Percentiles rank a stretch among this genome's conserved stretches.
Conservation (phyloP, 2,113 vertebrate species). For the Psophia crepitans region DNA sequence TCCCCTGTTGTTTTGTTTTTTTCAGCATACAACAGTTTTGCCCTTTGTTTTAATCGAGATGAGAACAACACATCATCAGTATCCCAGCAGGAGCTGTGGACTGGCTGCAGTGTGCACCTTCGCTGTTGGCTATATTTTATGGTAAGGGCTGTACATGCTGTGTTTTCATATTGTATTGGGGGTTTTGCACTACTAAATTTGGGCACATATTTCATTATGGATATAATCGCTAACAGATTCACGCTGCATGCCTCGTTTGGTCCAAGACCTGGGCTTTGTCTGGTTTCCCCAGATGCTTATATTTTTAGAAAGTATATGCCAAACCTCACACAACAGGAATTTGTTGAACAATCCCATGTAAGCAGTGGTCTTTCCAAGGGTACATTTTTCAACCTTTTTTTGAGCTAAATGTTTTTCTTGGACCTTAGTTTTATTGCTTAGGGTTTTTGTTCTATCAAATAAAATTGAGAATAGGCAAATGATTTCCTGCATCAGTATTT, state of each 20-base stretch:
- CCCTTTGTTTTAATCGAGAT: slow-evolving; percentile 99
- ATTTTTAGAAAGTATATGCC: slow-evolving; percentile 79
- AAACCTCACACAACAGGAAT: slow-evolving; percentile 82
- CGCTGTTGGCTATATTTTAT: slow-evolving; percentile 91
- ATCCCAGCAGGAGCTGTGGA: slow-evolving; percentile 89
- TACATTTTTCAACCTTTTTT: slow-evolving; percentile 76
- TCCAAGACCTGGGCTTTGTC: slow-evolving; percentile 79
- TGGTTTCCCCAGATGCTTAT: slow-evolving; percentile 76
- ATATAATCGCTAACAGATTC: slow-evolving; percentile 76
- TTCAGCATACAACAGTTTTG: slow-evolving; percentile 95
- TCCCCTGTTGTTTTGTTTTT: slow-evolving; percentile 15
- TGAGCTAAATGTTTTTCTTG: slow-evolving; percentile 75
- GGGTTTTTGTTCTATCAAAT: slow-evolving; percentile 56
- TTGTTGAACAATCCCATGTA: slow-evolving; percentile 79
- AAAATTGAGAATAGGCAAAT: slow-evolving; percentile 50
- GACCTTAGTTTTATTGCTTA: slow-evolving; percentile 68
- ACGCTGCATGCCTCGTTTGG: slow-evolving; percentile 64
- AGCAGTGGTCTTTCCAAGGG: slow-evolving; percentile 75
- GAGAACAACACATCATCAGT: slow-evolving; percentile 93
- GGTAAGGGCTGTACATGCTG: slow-evolving; percentile 79
- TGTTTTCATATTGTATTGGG: slow-evolving; percentile 58
- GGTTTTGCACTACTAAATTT: slow-evolving; percentile 70
- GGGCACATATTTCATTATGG: slow-evolving; percentile 72
- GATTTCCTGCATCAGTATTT: slow-evolving; percentile 25
- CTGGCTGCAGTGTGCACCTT: slow-evolving; percentile 87